Evolutionary conservation across 1,140 invertebrate species (phyloP), one percentile per base, ranked within the genome.

Genomic region (Steinernema khuongi): DNA sequence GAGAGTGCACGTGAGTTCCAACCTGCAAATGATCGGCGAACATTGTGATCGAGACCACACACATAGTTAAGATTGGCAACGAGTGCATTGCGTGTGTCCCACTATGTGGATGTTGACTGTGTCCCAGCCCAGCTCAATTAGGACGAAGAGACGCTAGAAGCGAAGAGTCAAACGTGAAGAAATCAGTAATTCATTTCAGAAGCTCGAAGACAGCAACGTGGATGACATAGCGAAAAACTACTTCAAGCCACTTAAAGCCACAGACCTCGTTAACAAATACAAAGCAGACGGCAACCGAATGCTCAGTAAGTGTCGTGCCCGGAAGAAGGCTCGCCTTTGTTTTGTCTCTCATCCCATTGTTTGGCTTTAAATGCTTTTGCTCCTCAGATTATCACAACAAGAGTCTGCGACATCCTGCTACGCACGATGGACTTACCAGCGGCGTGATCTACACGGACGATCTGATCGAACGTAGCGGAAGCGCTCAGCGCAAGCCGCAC

Each of bases 141-240:
- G 26, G 7, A 43, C 70, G 72, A 73, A 7, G 32, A 67, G 29
- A 29, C 7, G 31, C 71, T 28, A 75, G 71, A 14, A 76, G 79
- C 14, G 18, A 7, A 32, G 11, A 76, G 44, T 17, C 44, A 36
- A 26, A 81, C 31, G 28, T 19, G 1, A 18, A 36, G n/a, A 60
- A 22, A 60, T 60, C 50, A 22, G 78, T 36, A 4, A 79, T 80
- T 81, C 17, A 67, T 73, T 76, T 43, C 81, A 91, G 89, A 89
- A 89, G 81, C 85, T 90, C 33, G 88, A 89, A 74, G 85, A 86
- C 73, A 88, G 86, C 50, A 88, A 89, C 36, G 86, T 88, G 36
- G 89, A 91, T 76, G 89, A 91, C 77, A 88, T 91, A 36, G 89
- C 90, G n/a, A 88, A 88, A 1, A 90, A 88, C 78, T 92, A 91